Evolutionary conservation across 2,888 invertebrate genomes (phyloP), one percentile per base, ranked within the genome.

Genomic region (Ischnus inquisitorius): DNA sequence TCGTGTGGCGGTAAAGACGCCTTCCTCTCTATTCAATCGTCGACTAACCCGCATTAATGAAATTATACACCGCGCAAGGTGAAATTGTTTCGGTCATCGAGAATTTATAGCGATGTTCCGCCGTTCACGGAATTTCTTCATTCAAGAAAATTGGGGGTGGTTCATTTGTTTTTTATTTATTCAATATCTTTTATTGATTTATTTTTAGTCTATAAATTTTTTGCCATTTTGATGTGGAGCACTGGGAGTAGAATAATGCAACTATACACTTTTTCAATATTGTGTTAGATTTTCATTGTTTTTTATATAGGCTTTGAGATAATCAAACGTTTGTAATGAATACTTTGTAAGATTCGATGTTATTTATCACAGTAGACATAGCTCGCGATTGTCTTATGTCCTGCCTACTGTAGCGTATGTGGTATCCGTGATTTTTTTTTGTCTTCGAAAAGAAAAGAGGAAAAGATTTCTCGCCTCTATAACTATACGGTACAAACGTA

Each of bases 21-120:
- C 67, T 62, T 62, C 54, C 78, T 62, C 68, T 74, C 64, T 60
- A 85, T 85, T 81, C 71, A 84, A 86, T 86, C 79, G 82, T 78
- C 54, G 75, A 72, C 80, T 84, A 83, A 86, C 77, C 75, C 79
- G 86, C 77, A 85, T 84, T 84, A 86, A 85, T 82, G 83, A 82
- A 82, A 85, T 84, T 69, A 82, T 75, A 79, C 14, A 12, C 57
- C 12, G 57, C 3, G 57, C 14, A 12, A 57, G 57, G 25, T 22
- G 57, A 57, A 57, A 19, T n/a, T 19, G 25, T 57, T 25, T 57
- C 57, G 14, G 12, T 22, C 22, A 12, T 25, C 25, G 57, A 57
- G 25, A 25, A 19, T 12, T 57, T 57, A 57, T 12, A 57, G 22
- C 25, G 57, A 57, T 25, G 22, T 57, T 25, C 12, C 5, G 10